Conservation (phyloP, 1,140 invertebrate species). For the Globodera ellingtonae region DNA sequence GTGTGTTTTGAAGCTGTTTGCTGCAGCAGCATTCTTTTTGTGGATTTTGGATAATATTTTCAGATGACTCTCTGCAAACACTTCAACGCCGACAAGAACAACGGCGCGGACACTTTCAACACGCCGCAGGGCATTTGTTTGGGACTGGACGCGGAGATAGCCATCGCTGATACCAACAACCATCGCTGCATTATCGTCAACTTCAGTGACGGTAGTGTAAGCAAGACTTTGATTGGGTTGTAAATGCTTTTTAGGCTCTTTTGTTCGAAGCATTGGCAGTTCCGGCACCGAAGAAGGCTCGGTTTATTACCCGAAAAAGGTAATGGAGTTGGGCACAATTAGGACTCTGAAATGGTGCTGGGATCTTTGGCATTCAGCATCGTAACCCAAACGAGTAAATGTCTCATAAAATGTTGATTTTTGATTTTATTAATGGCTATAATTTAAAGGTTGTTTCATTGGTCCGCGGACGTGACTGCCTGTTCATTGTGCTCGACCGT, state of each 20-base stretch:
- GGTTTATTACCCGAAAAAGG: conserved; percentile 45
- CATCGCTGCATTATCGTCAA: conserved; percentile 42
- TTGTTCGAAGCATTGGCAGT: conserved; percentile 37
- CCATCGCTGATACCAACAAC: conserved; percentile 40
- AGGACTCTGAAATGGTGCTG: too few species aligned
- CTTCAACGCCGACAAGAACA: conserved; percentile 24
- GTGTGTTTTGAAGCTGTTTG: neutral
- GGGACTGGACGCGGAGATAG: conserved; percentile 39
- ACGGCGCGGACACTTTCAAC: conserved; percentile 33
- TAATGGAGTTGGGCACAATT: conserved; percentile 4
- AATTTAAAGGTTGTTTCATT: conserved; percentile 30
- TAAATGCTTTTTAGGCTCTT: conserved; percentile 12
- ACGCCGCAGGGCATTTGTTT: conserved; percentile 38
- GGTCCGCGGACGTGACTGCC: conserved; percentile 37
- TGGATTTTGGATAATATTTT: neutral
- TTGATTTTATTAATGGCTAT: neutral
- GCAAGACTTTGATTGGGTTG: neutral
- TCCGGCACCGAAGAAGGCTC: conserved; percentile 43
- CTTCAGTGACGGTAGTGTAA: neutral
- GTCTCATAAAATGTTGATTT: too few species aligned
- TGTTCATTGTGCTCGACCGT: conserved; percentile 39
- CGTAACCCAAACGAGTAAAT: too few species aligned
- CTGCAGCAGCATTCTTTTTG: neutral
- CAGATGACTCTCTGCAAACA: conserved; percentile 30
- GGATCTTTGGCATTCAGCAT: neutral